A percentile compares a stretch with the other conserved stretches of the same genome.
Evolutionary conservation across 2,888 invertebrate genomes (phyloP).

Genomic region (Drosophila barbarae): DNA sequence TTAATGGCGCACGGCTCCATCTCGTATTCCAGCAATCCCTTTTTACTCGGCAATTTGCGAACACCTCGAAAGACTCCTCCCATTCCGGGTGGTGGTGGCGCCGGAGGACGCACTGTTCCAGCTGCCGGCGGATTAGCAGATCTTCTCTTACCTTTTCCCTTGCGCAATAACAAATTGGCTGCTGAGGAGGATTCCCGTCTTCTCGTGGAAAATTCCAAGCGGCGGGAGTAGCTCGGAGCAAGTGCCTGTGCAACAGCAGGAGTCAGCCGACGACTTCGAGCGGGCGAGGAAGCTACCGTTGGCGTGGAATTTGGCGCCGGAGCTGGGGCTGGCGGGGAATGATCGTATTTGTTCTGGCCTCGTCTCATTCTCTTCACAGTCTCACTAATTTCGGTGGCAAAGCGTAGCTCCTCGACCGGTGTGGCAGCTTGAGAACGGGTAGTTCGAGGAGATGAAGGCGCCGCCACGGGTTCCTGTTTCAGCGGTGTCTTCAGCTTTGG

Average conservation of each 20-base stretch:
- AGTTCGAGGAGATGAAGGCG: slow-evolving; percentile 38
- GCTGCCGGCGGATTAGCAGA: slow-evolving; percentile 17
- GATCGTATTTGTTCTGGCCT: slow-evolving; percentile 77
- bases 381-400: slow-evolving; percentile 79
- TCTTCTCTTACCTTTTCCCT: slow-evolving; percentile 53
- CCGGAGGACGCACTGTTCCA: slow-evolving; percentile 21
- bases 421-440: slow-evolving; percentile 73
- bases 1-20: slow-evolving; percentile 69
- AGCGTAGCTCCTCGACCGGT: slow-evolving; percentile 76
- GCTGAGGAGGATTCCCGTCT: slow-evolving; percentile 7
- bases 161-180: slow-evolving; percentile 41
- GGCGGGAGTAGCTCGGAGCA: slow-evolving; percentile 38
- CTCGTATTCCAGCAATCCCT: slow-evolving; percentile 76
- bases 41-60: slow-evolving; percentile 74
- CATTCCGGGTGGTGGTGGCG: slow-evolving; percentile 33
- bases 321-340: slow-evolving; percentile 60
- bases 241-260: slow-evolving; percentile 22
- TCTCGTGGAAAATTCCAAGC: slow-evolving; percentile 36
- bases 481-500: slow-evolving; percentile 27
- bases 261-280: slow-evolving; percentile 51
- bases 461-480: slow-evolving; percentile 36
- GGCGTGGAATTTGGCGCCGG: slow-evolving; percentile 32
- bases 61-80: slow-evolving; percentile 49
- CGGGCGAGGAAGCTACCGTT: slow-evolving; percentile 14
- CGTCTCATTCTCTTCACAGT: slow-evolving; percentile 78